A percentile compares a stretch with the other conserved stretches of the same genome.
phyloP scores from a whole-genome alignment of 2,113 vertebrate species.

The Leucopsar rothschildi region DNA sequence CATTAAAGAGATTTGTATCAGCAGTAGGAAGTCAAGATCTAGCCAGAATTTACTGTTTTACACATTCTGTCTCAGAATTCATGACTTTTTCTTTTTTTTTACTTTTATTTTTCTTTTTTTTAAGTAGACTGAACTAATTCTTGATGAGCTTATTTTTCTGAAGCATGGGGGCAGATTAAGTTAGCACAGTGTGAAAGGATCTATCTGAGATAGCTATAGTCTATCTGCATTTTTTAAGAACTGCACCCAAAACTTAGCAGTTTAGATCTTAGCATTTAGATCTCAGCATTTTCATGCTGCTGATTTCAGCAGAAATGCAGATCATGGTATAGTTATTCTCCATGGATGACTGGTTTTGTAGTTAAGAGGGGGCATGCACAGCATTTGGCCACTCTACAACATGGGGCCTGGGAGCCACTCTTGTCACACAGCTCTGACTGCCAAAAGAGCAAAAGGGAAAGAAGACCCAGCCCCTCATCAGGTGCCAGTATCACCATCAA shows the following conservation, averaged over 20 bases:
- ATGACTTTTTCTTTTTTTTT: rapidly evolving
- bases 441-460: not conserved
- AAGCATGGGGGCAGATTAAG: not conserved
- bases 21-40: not conserved
- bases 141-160: not conserved
- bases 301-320: slow-evolving; percentile 10
- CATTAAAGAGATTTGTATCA: not conserved
- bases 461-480: not conserved
- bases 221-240: not conserved
- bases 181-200: not conserved
- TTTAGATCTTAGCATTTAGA: not conserved
- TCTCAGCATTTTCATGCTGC: not conserved
- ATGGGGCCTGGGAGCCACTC: not conserved
- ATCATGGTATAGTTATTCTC: not conserved
- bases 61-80: not conserved
- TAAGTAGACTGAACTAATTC: not conserved
- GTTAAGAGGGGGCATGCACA: not conserved
- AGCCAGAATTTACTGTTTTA: not conserved
- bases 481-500: not conserved
- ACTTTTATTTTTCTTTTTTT: not conserved
- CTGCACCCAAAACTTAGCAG: not conserved
- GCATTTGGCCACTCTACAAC: not conserved
- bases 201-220: not conserved
- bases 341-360: not conserved
- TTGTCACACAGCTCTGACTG: not conserved